Percentiles rank a stretch among this genome's conserved stretches.
phyloP scores from a whole-genome alignment of 2,113 vertebrate species.

The Ranitomeya imitator region DNA sequence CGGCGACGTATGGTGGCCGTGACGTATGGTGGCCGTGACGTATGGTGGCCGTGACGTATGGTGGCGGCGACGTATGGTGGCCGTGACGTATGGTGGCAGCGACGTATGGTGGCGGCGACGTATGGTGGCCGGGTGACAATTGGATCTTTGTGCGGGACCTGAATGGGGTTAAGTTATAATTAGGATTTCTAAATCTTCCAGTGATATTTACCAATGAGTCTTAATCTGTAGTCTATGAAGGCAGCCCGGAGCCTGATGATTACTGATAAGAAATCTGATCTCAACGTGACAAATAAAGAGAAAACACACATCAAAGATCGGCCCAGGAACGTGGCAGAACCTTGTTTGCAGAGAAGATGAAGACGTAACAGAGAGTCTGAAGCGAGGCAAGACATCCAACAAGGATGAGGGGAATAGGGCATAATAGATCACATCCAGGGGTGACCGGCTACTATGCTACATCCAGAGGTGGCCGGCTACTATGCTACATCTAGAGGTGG shows the following conservation, averaged over 20 bases:
- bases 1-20: neutral
- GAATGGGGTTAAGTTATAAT: neutral
- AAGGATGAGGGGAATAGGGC: neutral
- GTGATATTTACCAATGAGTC: slow-evolving; percentile 13
- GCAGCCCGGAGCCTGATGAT: slow-evolving; percentile 22
- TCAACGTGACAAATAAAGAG: slow-evolving; percentile 32
- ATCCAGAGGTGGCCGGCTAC: too few species aligned
- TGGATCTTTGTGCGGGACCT: neutral
- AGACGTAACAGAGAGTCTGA: neutral
- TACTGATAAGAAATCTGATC: slow-evolving; percentile 30
- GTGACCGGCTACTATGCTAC: neutral
- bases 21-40: neutral
- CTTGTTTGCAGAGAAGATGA: slow-evolving; percentile 20
- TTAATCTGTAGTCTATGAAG: slow-evolving; percentile 28
- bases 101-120: neutral
- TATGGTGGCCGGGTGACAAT: neutral
- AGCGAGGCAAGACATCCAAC: neutral
- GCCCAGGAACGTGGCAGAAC: neutral
- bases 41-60: neutral
- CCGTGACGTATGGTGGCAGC: neutral
- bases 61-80: neutral
- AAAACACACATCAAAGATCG: slow-evolving; percentile 6
- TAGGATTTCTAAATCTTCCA: slow-evolving; percentile 22
- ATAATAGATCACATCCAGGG: slow-evolving; percentile 1
- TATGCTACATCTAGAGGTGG: too few species aligned